Evolutionary conservation across 1,140 invertebrate genomes (phyloP), one percentile per base, ranked within the genome.

Genomic region (Belonocnema kinseyi): DNA sequence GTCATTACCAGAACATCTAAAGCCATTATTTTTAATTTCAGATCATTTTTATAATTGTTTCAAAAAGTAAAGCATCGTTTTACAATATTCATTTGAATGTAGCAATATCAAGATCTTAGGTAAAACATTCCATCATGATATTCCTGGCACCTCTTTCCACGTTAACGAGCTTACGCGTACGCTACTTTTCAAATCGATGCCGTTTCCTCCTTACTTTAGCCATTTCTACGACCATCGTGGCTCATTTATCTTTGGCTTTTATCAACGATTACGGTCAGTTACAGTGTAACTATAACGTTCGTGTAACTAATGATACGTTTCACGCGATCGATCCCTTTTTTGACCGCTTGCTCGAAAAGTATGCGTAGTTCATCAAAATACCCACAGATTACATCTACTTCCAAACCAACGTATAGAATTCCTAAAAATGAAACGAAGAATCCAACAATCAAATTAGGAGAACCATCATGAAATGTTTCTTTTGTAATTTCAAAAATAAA

Each of bases 281-380:
- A 77, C 73, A 73, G 53, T 12, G 56, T 51, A 71, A 76, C 74
- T 74, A 72, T 66, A 52, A 71, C 58, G 58, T 80, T 75, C 79
- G 79, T 80, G 76, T 77, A 80, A 80, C 76, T 80, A 80, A 80
- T 80, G 56, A 80, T 76, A 73, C 73, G 66, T 80, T 77, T 80
- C 54, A 71, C 56, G 26, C 46, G 58, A 58, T 77, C 73, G 73
- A 77, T 77, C 77, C 54, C 26, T 33, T 33, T 70, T 76, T 77
- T 80, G 56, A 77, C 76, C 73, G 77, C 51, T 58, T 70, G 77
- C 51, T 58, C 54, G 76, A 76, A 71, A 75, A 80, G 66, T 77
- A 71, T 72, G 13, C 73, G 40, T 40, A 52, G n/a, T 50, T 52
- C 40, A 54, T 50, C 26, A 26, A 19, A 40, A 26, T 61, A 21